These are phyloP conservation scores for Haliclystus octoradiatus DNA, from an alignment of 30 jellyfish, hydroid and myxozoan genomes.

Conservation along the genomic window DNA sequence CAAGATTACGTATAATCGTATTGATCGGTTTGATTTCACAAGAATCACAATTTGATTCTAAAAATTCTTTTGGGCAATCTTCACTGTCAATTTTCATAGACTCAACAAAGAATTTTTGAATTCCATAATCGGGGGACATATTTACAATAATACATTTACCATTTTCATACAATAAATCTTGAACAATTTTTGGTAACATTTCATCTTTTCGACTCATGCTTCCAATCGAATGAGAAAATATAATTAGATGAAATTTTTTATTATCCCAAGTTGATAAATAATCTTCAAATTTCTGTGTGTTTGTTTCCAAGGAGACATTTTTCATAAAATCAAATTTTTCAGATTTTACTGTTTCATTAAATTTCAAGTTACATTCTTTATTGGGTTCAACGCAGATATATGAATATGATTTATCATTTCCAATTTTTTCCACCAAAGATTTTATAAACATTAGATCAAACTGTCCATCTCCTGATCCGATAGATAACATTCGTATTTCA, in stretches of 20 bases:
- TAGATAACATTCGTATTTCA: background rate
- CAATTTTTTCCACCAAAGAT: background rate
- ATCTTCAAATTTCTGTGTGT: background rate
- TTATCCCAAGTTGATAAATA: background rate
- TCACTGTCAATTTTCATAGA: background rate
- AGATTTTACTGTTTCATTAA: background rate
- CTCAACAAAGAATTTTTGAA: background rate
- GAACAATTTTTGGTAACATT: background rate
- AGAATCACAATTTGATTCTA: background rate
- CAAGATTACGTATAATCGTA: background rate
- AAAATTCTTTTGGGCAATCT: too few relatives aligned
- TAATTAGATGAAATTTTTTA: background rate
- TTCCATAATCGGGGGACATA: background rate
- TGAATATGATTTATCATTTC: background rate
- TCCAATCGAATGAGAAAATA: background rate
- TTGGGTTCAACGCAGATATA: background rate
- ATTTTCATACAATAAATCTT: background rate
- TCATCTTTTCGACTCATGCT: background rate
- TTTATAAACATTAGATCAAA: background rate
- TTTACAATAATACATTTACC: background rate
- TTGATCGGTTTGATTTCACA: background rate
- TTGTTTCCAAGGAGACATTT: background rate
- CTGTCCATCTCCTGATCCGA: background rate
- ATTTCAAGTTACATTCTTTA: background rate
- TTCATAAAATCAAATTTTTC: background rate